Evolutionary conservation across 2,113 vertebrate genomes (phyloP), one percentile per base, ranked within the genome.

Genomic region (Thalassarche chlororhynchos): DNA sequence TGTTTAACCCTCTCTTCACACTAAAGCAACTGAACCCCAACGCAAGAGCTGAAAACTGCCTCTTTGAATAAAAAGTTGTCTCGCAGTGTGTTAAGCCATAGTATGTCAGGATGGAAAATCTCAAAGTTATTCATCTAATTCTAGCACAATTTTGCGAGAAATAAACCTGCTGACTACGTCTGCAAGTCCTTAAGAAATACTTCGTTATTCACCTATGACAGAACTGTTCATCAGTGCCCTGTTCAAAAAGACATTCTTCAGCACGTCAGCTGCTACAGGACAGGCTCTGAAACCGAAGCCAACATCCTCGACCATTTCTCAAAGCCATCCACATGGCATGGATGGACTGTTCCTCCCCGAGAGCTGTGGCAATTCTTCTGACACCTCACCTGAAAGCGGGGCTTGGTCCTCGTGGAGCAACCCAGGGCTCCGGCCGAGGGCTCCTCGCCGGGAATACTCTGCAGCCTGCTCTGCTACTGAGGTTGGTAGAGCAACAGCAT

Each of bases 11-110:
- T 38, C 49, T 36, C 40, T 38, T 79, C 23, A 76, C 47, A 28
- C 26, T 9, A 31, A 29, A 42, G 55, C 71, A 29, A 36, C 2
- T 2, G 8, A 78, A 44, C 17, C 36, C 49, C 36, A 46, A 20
- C 17, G 69, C 44, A 10, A 24, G 61, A 89, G 74, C 84, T 76
- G 49, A 36, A 28, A 77, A 44, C 17, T 15, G 18, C 34, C 51
- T 42, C 57, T 62, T 23, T 14, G 65, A 66, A n/a, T 20, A 34
- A 49, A 2, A 36, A 24, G 32, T 0, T 34, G 28, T 47, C 61
- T 80, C 0, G 0, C 10, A 1, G 14, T 1, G 18, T 13, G 19
- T 80, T n/a, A 23, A 68, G 32, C 49, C 9, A 1, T 16, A 32
- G 29, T 2, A 3, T 1, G 26, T 38, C 72, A 54, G 23, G 18